A percentile compares a stretch with the other conserved stretches of the same genome.
These are phyloP conservation scores for Polietes domitor DNA, from an alignment of 2,888 invertebrate species.

Conservation along the genomic window DNA sequence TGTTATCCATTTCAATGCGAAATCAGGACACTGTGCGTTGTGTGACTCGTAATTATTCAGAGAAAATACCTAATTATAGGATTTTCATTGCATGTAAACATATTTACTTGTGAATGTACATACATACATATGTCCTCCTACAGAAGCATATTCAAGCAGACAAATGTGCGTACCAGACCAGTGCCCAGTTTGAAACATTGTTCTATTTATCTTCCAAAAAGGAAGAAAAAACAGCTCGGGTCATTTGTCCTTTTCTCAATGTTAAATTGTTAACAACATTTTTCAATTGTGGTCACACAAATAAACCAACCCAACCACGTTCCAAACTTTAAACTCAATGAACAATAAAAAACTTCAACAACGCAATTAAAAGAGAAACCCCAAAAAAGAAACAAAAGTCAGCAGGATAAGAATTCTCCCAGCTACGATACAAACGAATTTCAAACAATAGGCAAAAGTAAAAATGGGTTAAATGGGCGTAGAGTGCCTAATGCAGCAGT, in stretches of 20 bases:
- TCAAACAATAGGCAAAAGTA: constrained; percentile 19
- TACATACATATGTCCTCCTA: no score
- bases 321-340: not conserved
- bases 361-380: constrained; percentile 39
- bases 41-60: no score
- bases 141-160: no score
- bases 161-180: not conserved
- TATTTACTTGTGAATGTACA: no score
- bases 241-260: constrained; percentile 14
- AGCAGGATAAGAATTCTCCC: not conserved
- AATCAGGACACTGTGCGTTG: no score
- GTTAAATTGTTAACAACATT: constrained; percentile 38
- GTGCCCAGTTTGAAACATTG: not conserved
- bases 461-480: constrained; percentile 69
- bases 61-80: no score
- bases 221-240: no score
- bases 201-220: constrained; percentile 23
- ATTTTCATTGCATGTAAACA: no score
- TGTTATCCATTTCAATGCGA: no score
- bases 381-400: constrained; percentile 15
- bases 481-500: constrained; percentile 29
- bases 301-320: not conserved
- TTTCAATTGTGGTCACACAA: constrained; percentile 36
- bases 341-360: constrained; percentile 7
- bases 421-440: not conserved